These are phyloP conservation scores for Sciaenops ocellatus DNA, from an alignment of 2,797 vertebrate species.

Conservation along the genomic window DNA sequence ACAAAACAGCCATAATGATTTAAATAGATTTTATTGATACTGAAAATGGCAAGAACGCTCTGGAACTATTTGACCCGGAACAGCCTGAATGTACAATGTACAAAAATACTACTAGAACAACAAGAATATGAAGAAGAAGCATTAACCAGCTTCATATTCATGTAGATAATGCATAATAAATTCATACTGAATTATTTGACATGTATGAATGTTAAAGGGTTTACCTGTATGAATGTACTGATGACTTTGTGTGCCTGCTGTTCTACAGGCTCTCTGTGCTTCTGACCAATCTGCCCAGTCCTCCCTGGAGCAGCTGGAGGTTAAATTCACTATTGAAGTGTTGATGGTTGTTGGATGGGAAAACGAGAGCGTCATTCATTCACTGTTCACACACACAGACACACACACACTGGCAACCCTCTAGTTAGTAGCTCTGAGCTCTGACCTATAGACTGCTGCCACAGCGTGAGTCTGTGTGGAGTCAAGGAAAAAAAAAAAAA, in stretches of 20 bases:
- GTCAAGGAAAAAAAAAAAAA: not conserved
- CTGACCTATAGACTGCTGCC: constrained; percentile 19
- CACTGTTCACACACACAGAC: constrained; percentile 1
- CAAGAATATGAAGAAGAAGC: no score
- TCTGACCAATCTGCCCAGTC: not conserved
- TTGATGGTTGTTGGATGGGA: constrained; percentile 2
- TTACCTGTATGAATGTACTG: not conserved
- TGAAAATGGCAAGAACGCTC: no score
- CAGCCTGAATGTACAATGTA: no score
- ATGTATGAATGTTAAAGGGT: not conserved
- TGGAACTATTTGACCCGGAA: no score
- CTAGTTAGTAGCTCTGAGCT: not conserved
- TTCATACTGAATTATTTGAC: not conserved
- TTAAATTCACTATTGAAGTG: constrained; percentile 18
- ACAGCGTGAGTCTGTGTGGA: not conserved
- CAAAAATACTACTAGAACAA: no score
- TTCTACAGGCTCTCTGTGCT: not conserved
- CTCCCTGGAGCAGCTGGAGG: constrained; percentile 31
- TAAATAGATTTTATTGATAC: no score
- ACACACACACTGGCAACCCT: constrained; percentile 3
- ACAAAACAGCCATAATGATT: no score
- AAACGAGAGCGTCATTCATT: not conserved
- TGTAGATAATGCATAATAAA: not conserved
- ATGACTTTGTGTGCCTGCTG: not conserved
- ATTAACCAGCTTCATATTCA: not conserved